Percentiles rank a stretch among this genome's conserved stretches.
These are phyloP conservation scores for Neodiprion virginianus DNA, from an alignment of 1,140 invertebrate species.

Conservation along the genomic window DNA sequence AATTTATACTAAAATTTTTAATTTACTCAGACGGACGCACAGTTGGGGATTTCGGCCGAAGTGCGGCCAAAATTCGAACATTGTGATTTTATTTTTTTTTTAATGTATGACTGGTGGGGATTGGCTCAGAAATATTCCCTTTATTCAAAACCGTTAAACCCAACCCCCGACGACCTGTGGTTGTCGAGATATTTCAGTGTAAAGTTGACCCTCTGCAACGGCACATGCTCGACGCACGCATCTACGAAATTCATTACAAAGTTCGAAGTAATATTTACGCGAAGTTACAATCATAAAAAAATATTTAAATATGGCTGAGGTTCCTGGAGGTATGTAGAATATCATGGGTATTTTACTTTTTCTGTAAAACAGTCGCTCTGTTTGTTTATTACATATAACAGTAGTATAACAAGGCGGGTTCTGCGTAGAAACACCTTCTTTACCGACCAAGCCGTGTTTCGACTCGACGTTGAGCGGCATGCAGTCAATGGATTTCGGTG, in stretches of 20 bases:
- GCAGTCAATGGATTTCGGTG: too few species aligned
- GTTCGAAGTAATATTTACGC: not conserved
- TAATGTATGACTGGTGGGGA: too few species aligned
- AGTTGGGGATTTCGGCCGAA: too few species aligned
- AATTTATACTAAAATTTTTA: too few species aligned
- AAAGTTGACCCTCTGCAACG: not conserved
- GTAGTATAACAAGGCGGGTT: too few species aligned
- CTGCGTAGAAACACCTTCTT: too few species aligned
- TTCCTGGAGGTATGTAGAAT: not conserved
- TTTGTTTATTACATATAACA: not conserved
- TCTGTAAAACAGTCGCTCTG: not conserved
- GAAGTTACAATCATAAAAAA: not conserved
- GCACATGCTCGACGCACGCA: not conserved
- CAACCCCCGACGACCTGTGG: not conserved
- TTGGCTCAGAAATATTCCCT: too few species aligned
- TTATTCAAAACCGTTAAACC: not conserved
- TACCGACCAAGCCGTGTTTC: too few species aligned
- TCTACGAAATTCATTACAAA: not conserved
- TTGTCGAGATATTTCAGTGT: conserved; percentile 1
- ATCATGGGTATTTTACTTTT: not conserved
- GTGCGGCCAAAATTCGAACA: too few species aligned
- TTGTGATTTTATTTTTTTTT: too few species aligned
- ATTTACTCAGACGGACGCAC: too few species aligned
- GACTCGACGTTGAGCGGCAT: too few species aligned
- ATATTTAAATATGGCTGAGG: not conserved